Base-by-base conservation (phyloP, 2,888 invertebrate species). In the Omphaloscelis lunosa region DNA sequence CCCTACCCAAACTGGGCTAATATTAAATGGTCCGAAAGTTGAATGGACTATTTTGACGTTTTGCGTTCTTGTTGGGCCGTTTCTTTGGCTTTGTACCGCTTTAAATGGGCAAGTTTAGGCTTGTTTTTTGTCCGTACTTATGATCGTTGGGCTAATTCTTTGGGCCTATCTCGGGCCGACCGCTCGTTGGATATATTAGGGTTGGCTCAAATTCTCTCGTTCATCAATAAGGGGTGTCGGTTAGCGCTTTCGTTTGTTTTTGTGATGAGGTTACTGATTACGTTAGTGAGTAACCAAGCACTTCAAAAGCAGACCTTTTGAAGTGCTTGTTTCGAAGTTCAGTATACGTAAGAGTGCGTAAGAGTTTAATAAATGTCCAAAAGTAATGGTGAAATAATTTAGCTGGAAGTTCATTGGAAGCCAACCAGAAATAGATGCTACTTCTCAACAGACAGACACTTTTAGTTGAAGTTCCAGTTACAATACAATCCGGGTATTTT, bases 51-150 rank as follows among this genome's bases (percentile, higher is more conserved):
- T 84, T 83, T 81, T 81, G 78, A 84, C 82, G 51, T 73, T 84
- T 85, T 79, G 79, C 66, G 84, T 78, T 53, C 63, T 63, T 72
- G 67, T 69, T 48, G 39, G n/a, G 39, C 66, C 67, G 78, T 86
- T 85, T 86, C 87, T 87, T 87, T 77, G 70, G 81, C 79, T 82
- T 80, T 79, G 77, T 76, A 79, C 74, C 70, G 82, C 72, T 73
- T 63, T 69, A 77, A 82, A 87, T 77, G 82, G 75, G n/a, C 73
- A 75, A 86, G 74, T 82, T 85, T 76, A 56, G 79, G 70, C 77
- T 75, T 88, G 88, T 88, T 88, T 88, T 87, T 88, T 87, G 86
- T 75, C 72, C 77, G 58, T 66, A 70, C 72, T 82, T 88, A 88
- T 88, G 84, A 88, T 82, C 84, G 79, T 83, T 75, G 41, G 59